Conservation (phyloP, 2,797 vertebrate species). For the Syngnathus rostellatus region DNA sequence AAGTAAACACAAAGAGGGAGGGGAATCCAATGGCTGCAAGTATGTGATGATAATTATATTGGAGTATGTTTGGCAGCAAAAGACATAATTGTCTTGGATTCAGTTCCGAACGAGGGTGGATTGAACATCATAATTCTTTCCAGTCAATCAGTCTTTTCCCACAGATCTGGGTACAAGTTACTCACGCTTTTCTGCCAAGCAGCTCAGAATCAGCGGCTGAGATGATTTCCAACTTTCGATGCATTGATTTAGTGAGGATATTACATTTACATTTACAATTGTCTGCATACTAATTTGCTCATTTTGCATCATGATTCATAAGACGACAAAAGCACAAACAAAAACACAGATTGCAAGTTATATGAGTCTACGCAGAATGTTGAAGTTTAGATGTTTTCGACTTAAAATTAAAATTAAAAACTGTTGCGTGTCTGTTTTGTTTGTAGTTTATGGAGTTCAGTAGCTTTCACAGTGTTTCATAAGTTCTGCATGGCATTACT, state of each 20-base stretch:
- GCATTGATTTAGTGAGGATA: not conserved
- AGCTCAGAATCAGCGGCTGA: slow-evolving; percentile 8
- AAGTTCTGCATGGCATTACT: too few relatives aligned
- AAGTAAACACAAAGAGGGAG: slow-evolving; percentile 25
- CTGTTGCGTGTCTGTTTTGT: not conserved
- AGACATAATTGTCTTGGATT: slow-evolving; percentile 33
- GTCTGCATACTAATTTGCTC: not conserved
- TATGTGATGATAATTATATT: slow-evolving; percentile 40
- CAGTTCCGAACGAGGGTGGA: slow-evolving; percentile 33
- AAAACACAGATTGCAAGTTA: not conserved
- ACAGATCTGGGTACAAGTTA: slow-evolving; percentile 23
- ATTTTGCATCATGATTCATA: not conserved
- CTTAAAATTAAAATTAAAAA: not conserved
- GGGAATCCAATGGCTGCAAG: slow-evolving; percentile 13
- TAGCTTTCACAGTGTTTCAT: too few relatives aligned
- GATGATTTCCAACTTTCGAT: not conserved
- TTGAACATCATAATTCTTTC: slow-evolving; percentile 27
- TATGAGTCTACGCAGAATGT: not conserved
- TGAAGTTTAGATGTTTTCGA: not conserved
- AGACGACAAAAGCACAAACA: not conserved
- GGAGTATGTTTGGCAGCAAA: slow-evolving; percentile 36
- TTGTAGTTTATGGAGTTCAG: not conserved
- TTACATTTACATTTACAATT: not conserved
- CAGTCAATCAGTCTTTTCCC: slow-evolving; percentile 35
- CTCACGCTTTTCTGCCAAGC: slow-evolving; percentile 29